Percentiles rank a stretch among this genome's conserved stretches.
These are phyloP conservation scores for Drosophila carrolli DNA, from an alignment of 1,140 invertebrate species.

Conservation along the genomic window DNA sequence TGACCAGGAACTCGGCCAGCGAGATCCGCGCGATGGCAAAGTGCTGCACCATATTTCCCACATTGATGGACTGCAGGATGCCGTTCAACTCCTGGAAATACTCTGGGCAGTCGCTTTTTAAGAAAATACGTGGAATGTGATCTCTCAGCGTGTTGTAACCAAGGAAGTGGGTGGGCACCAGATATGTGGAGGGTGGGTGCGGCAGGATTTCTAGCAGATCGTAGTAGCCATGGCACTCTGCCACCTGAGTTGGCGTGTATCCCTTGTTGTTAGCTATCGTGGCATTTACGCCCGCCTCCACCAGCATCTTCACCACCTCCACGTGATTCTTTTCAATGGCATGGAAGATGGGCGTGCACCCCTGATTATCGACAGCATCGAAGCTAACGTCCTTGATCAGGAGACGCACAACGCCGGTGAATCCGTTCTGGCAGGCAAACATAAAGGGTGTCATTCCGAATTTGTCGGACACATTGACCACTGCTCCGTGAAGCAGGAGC, in stretches of 20 bases:
- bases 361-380: constrained; percentile 85
- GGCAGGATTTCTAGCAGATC: constrained; percentile 84
- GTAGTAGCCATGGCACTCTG: constrained; percentile 80
- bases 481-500: constrained; percentile 58
- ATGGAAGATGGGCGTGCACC: constrained; percentile 85
- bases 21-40: constrained; percentile 80
- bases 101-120: constrained; percentile 82
- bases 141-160: constrained; percentile 68
- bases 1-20: constrained; percentile 84
- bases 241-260: constrained; percentile 84
- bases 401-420: constrained; percentile 76
- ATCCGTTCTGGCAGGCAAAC: constrained; percentile 85
- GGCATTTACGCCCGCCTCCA: constrained; percentile 80
- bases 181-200: constrained; percentile 49
- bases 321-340: constrained; percentile 84
- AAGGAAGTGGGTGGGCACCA: constrained; percentile 59
- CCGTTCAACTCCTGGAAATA: constrained; percentile 84
- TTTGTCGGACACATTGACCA: constrained; percentile 83
- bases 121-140: constrained; percentile 77
- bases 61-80: constrained; percentile 81
- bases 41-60: constrained; percentile 72
- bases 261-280: constrained; percentile 83
- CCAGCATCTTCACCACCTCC: constrained; percentile 84
- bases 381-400: constrained; percentile 82
- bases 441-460: constrained; percentile 85